Evolutionary conservation across 2,888 invertebrate species (phyloP), one percentile per base, ranked within the genome.

Genomic region (Venustoraphidia nigricollis): DNA sequence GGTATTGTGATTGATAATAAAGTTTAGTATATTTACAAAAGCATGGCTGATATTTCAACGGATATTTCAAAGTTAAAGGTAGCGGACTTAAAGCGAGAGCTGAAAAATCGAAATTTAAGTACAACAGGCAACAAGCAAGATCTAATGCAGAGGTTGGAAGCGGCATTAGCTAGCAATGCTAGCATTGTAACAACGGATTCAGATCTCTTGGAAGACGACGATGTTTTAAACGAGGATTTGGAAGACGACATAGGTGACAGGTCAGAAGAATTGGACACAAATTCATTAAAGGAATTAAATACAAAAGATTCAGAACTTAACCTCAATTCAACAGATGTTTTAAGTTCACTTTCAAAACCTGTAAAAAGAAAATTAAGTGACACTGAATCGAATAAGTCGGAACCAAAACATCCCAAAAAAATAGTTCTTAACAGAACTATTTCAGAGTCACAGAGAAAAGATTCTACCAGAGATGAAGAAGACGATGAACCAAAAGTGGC

Each of bases 121-220:
- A 72, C 77, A 9, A 68, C 77, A 44, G 92, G 92, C 6, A 88
- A 89, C 62, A 92, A 91, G 72, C 81, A 72, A 41, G 90, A 91
- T 59, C 70, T 92, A 46, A 71, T 84, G 40, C 81, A 86, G 54
- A 74, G 91, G 56, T 72, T 92, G 44, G 83, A 84, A 60, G 72
- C 77, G 9, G 73, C 74, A 2, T 62, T 76, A 56, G 62, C 61
- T 50, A 53, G 53, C 34, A 53, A 52, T 38, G 55, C 57, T 46
- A 65, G 72, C 27, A 74, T 73, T 53, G 72, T 73, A 57, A 64
- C 71, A n/a, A 66, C 62, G 10, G 71, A 70, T 39, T 39, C 9
- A 13, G 11, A 9, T 39, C 14, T 40, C 5, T 40, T 76, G 27
- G 75, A 77, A 51, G 70, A 72, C 0, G 73, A 73, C 45, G 70